Evolutionary conservation across 2,888 invertebrate genomes (phyloP), one percentile per base, ranked within the genome.

Genomic region (Phymatocera aterrima): DNA sequence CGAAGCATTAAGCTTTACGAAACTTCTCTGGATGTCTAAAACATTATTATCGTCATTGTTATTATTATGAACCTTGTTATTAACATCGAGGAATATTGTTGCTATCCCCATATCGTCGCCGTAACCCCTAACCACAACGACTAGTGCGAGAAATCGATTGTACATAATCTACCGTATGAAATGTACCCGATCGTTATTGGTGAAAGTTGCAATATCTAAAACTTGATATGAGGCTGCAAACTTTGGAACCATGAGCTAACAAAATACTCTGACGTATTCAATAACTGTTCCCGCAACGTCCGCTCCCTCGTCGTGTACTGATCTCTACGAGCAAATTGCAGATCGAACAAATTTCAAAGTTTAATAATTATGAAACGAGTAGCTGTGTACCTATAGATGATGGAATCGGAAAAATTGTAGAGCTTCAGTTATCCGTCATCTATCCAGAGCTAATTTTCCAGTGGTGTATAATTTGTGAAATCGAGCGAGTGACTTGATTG

Each of bases 11-110:
- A 88, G 88, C 86, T 88, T 88, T 40, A 86, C 85, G 84, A 86
- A 88, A 88, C 88, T 88, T 88, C 85, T 83, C 84, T 82, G 86
- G 86, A 87, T 87, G 87, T 87, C 87, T 87, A 86, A 87, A 87
- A 88, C 86, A 85, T 54, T 40, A 57, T 75, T 40, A 75, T 75
- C 24, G 57, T 75, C 31, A 75, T 57, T 34, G 24, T 4, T 31
- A 51, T 51, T 3, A 37, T 34, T 37, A 34, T 61, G 5, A 64
- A 37, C 6, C 21, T 57, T 24, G 24, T 24, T 57, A 57, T 57
- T 18, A 64, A 37, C 57, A 18, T 37, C 12, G n/a, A n/a, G n/a
- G n/a, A n/a, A n/a, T n/a, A 21, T 12, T 37, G 18, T 37, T 2
- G 12, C 3, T 57, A 21, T 37, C 3, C n/a, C n/a, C n/a, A n/a